phyloP scores from a whole-genome alignment of 2,797 vertebrate genomes.

The Kryptolebias ocellatus region DNA sequence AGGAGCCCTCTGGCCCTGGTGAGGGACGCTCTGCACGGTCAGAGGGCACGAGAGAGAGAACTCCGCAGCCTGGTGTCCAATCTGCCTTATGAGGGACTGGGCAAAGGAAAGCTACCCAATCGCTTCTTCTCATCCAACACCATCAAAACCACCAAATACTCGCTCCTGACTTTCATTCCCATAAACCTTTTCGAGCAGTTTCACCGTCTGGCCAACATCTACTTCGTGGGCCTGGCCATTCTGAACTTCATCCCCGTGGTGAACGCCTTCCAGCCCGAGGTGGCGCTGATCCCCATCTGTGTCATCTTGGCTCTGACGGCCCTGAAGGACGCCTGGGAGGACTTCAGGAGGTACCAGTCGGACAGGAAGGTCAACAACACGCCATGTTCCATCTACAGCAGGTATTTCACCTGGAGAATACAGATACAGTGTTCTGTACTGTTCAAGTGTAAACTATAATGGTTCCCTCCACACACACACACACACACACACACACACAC shows the following conservation, averaged over 20 bases:
- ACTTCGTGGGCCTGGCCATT: conserved; percentile 87
- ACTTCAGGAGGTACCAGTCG: conserved; percentile 87
- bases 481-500: conserved; percentile 40
- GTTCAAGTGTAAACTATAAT: conserved; percentile 17
- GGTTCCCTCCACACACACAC: conserved; percentile 8
- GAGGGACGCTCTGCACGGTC: conserved; percentile 69
- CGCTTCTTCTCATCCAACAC: conserved; percentile 82
- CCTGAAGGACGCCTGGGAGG: conserved; percentile 93
- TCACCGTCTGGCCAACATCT: conserved; percentile 90
- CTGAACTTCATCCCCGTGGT: conserved; percentile 91
- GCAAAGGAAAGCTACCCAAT: conserved; percentile 86
- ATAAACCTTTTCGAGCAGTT: conserved; percentile 93
- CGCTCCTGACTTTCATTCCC: conserved; percentile 86
- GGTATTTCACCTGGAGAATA: conserved; percentile 78
- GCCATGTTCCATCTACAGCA: conserved; percentile 87
- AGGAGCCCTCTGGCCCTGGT: conserved; percentile 67
- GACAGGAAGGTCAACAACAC: conserved; percentile 90
- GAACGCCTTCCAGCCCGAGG: conserved; percentile 90
- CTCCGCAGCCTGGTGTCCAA: conserved; percentile 86
- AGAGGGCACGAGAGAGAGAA: conserved; percentile 81
- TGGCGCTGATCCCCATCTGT: conserved; percentile 88
- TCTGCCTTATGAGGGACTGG: conserved; percentile 80
- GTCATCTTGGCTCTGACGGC: conserved; percentile 88
- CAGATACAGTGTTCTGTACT: background rate
- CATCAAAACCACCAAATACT: conserved; percentile 94